Evolutionary conservation across 2,888 invertebrate species (phyloP), one percentile per base, ranked within the genome.

Genomic region (Dynastes tityus): DNA sequence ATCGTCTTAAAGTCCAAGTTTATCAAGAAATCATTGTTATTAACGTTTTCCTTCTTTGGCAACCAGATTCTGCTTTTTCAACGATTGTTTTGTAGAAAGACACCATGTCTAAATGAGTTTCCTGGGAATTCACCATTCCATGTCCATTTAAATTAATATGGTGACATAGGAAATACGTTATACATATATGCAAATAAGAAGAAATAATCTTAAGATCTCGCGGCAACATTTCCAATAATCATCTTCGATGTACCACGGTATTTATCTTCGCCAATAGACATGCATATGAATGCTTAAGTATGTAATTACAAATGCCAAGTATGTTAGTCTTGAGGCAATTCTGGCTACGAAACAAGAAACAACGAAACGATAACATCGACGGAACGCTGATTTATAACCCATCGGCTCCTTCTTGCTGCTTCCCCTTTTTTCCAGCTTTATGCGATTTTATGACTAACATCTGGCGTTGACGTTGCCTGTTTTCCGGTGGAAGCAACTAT

Each of bases 231-330:
- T 63, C 13, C 63, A 63, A 63, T 27, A 29, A 32, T 32, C 32
- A 63, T 29, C 29, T 63, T 13, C 58, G 22, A n/a, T 22, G 1
- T 9, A 45, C 16, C 16, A 53, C 51, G 51, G n/a, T 49, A 2
- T 27, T 22, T 11, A 13, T 32, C 63, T 22, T n/a, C 45, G 45
- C 45, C 45, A 58, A 58, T 58, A 68, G 4, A 40, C 22, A 40
- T 40, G 32, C 40, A 27, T 45, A 49, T 53, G 27, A 5, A 29
- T 70, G 51, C 53, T 22, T 70, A 70, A 29, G 22, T 70, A 70
- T n/a, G 70, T 70, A 51, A 29, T 32, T 71, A 71, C 71, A 71
- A 53, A 70, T 29, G 29, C 51, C 53, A 70, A 70, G 49, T 63
- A 63, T 32, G 63, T 29, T 63, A 29, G 63, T 32, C 63, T 29